Base-by-base conservation (phyloP, 1,140 invertebrate species). In the Orchesella cincta region DNA sequence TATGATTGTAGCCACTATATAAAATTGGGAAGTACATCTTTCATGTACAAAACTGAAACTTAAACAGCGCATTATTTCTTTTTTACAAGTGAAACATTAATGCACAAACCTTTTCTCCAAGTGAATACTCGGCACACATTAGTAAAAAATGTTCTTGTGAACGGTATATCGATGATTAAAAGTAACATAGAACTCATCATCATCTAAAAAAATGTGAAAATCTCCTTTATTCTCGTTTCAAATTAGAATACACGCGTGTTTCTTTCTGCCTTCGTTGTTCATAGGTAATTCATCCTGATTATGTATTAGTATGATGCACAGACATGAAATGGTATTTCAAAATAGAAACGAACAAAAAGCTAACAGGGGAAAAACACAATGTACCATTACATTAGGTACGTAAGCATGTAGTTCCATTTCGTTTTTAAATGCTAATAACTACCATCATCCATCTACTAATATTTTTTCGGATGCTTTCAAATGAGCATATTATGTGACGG, bases 291-390 rank as follows among this genome's bases (percentile, higher is more conserved):
- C 23, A 14, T 57, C 8, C 23, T 57, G 52, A 57, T 57, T 18
- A 57, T n/a, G 52, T 57, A n/a, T n/a, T 23, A 5, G 14, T 57
- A 57, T 57, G 52, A 57, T 57, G 52, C 52, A 57, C 23, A n/a
- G 23, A 23, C 52, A 57, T 26, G 52, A 57, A 57, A 26, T 57
- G 23, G 12, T 23, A 26, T 57, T 26, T 57, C 23, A 57, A 57
- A 57, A 57, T 46, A 46, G 39, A 46, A 46, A 46, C 39, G 3
- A 5, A 14, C 52, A 23, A 57, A 12, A 57, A 3, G 14, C 5
- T n/a, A 57, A 57, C 14, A 23, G 52, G 52, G 52, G 52, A 5
- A 57, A 23, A n/a, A 14, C 39, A 46, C 8, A 8, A 46, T 46
- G 39, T 46, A 46, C 8, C 8, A 8, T 46, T 46, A 57, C 52